Percentiles rank a stretch among this genome's conserved stretches.
Evolutionary conservation across 1,140 invertebrate genomes (phyloP).

Genomic region (Calosoma granatense): DNA sequence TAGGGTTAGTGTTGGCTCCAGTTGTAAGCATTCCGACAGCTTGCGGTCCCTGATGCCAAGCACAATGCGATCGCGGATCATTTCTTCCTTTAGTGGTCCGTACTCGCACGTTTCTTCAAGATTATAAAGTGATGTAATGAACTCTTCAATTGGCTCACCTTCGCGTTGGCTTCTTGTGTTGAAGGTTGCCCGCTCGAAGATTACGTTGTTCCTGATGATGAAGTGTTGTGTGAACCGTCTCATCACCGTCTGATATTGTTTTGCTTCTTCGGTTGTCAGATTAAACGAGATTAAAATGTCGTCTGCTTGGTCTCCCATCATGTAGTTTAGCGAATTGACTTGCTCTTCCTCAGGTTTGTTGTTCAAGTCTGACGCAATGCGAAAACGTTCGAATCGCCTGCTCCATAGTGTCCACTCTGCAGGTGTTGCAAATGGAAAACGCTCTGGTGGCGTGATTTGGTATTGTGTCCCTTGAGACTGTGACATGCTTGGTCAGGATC

Average conservation of each 20-base stretch:
- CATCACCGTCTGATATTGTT: too few relatives aligned
- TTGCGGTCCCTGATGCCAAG: not conserved
- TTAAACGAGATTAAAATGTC: not conserved
- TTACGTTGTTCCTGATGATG: too few relatives aligned
- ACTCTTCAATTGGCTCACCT: not conserved
- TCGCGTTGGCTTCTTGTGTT: conserved; percentile 25
- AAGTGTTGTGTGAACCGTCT: too few relatives aligned
- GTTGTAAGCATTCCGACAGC: not conserved
- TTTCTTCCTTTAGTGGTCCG: not conserved
- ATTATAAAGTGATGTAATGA: not conserved
- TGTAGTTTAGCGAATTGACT: not conserved
- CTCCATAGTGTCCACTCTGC: not conserved
- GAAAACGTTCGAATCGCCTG: not conserved
- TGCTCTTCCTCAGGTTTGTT: not conserved
- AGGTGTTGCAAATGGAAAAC: not conserved
- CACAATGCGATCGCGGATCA: not conserved
- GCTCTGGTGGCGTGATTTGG: too few relatives aligned
- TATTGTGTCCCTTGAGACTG: not conserved
- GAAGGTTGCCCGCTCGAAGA: not conserved
- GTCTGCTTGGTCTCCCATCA: not conserved
- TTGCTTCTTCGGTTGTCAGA: not conserved
- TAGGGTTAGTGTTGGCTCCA: not conserved
- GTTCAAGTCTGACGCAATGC: not conserved
- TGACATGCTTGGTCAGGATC: not conserved
- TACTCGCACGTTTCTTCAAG: not conserved